Base-by-base conservation (phyloP, 2,888 invertebrate genomes). In the Hyposoter didymator region DNA sequence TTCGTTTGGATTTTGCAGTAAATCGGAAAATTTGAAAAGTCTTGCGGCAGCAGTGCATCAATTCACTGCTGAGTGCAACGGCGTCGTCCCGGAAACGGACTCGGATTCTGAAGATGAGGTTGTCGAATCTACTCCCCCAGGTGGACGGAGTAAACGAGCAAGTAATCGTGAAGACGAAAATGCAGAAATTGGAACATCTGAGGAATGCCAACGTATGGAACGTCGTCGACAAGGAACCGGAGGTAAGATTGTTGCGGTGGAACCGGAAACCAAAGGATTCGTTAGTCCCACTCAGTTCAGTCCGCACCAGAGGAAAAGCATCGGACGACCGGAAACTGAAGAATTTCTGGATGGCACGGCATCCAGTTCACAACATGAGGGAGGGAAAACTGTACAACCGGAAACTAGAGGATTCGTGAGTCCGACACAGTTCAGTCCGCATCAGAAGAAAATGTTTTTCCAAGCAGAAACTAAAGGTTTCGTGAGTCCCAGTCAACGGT, bases 41-140 rank as follows among this genome's bases (percentile, higher is more conserved):
- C 47, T 82, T 39, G 73, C 74, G 5, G 59, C 59, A 45, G 45
- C 47, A 3, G 74, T 64, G 0, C 32, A 55, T 17, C 59, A 7
- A 47, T 81, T 79, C 39, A 17, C 49, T 2, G 14, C 43, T 0
- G 52, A 64, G 52, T 52, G 52, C 43, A 79, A 62, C 2, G 59
- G 62, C 17, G 32, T 78, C 49, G 59, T 78, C 0, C 78, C 69
- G 0, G 78, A 74, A 32, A 70, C 84, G 0, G 76, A 72, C 12
- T 66, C 79, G 12, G 74, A 62, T 52, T 70, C 80, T 4, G 80
- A 72, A n/a, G 74, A 69, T 2, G 76, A 84, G 7, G n/a, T 80
- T 14, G 35, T 59, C 2, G 49, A 79, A 70, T 49, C 84, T 2
- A 69, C 74, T 14, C 75, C 75, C n/a, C 75, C 62, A 1, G 62